Conservation (phyloP, 2,888 invertebrate species). For the Gasteruption jaculator region DNA sequence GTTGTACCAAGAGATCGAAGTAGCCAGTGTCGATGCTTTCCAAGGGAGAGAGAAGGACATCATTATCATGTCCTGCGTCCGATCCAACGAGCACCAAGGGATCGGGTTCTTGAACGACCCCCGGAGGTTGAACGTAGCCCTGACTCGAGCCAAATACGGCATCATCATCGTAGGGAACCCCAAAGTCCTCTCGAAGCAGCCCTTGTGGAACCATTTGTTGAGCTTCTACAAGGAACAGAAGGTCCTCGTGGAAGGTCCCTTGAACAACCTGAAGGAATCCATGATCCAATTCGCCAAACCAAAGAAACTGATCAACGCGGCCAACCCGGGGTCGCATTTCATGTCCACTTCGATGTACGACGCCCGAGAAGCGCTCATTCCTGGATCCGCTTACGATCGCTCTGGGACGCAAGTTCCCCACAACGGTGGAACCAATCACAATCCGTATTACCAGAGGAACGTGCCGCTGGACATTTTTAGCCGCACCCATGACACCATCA, state of each 20-base stretch:
- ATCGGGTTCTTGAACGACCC: slow-evolving; percentile 99
- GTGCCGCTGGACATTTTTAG: slow-evolving; percentile 61
- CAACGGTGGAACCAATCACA: slow-evolving; percentile 45
- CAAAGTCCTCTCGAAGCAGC: slow-evolving; percentile 96
- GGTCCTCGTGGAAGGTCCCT: slow-evolving; percentile 93
- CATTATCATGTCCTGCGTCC: slow-evolving; percentile 98
- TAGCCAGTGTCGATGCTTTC: slow-evolving; percentile 99
- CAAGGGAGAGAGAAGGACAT: slow-evolving; percentile 99
- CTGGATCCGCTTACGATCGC: slow-evolving; percentile 89
- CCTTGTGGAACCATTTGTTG: slow-evolving; percentile 95
- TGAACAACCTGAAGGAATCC: slow-evolving; percentile 95
- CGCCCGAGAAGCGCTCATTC: slow-evolving; percentile 91
- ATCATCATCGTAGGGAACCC: slow-evolving; percentile 99
- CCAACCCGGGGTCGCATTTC: slow-evolving; percentile 95
- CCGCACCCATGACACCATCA: slow-evolving; percentile 83
- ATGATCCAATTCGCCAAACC: slow-evolving; percentile 97
- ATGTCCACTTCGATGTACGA: slow-evolving; percentile 98
- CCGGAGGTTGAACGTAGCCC: slow-evolving; percentile 92
- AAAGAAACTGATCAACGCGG: slow-evolving; percentile 88
- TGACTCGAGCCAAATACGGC: slow-evolving; percentile 96
- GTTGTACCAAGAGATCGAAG: slow-evolving; percentile 97
- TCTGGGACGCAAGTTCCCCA: slow-evolving; percentile 53
- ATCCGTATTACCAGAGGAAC: slow-evolving; percentile 49
- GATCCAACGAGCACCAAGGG: slow-evolving; percentile 97
- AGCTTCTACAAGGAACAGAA: slow-evolving; percentile 97